Evolutionary conservation across 2,888 invertebrate species (phyloP).

Genomic region (Phlogophora meticulosa): DNA sequence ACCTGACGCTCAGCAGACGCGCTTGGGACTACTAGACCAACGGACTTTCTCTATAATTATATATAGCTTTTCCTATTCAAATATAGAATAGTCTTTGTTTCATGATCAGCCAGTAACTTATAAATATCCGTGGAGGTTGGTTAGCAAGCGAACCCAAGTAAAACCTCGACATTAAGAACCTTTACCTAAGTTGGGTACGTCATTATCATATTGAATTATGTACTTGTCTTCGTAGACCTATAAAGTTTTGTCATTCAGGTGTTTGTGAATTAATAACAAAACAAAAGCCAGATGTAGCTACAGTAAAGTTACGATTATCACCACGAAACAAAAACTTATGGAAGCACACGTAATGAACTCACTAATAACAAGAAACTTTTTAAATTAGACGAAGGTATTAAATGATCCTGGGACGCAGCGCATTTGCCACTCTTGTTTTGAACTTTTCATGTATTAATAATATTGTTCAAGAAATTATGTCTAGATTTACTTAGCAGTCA

Average conservation of each 20-base stretch:
- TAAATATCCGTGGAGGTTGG: too few relatives aligned
- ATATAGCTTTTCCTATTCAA: too few relatives aligned
- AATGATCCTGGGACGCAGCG: neutral
- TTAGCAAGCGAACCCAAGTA: neutral
- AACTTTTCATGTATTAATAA: neutral
- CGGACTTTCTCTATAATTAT: too few relatives aligned
- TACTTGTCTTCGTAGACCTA: neutral
- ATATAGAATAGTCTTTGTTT: too few relatives aligned
- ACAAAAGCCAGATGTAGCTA: constrained; percentile 11
- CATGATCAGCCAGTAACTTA: too few relatives aligned
- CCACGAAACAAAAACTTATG: constrained; percentile 7
- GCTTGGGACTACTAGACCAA: too few relatives aligned
- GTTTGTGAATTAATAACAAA: neutral
- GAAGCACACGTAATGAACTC: constrained; percentile 1
- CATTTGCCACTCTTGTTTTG: constrained; percentile 4
- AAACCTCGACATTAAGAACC: neutral
- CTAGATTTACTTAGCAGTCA: too few relatives aligned
- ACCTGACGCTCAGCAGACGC: too few relatives aligned
- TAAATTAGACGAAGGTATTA: neutral
- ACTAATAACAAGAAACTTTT: constrained; percentile 1
- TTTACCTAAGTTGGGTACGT: neutral
- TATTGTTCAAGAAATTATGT: neutral
- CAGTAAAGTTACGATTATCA: constrained; percentile 1
- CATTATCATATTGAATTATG: neutral
- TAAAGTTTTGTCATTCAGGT: neutral